Evolutionary conservation across 2,113 vertebrate genomes (phyloP), one percentile per base, ranked within the genome.

Genomic region (Epinephelus moara): DNA sequence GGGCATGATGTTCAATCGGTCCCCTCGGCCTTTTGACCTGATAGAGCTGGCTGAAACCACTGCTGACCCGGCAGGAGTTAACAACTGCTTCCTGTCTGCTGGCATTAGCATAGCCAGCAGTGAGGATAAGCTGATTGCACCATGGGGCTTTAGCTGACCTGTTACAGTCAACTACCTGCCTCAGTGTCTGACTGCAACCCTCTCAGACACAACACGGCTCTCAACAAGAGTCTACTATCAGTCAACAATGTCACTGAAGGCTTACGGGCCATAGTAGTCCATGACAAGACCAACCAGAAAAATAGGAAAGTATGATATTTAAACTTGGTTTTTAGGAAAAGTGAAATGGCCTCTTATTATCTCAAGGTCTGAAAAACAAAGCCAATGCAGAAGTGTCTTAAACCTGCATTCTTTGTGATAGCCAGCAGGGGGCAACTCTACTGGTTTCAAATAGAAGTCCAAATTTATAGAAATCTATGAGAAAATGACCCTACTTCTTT

Each of bases 1-100:
- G 87, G 81, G 77, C 70, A 78, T 3, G 63, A 82, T 80, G 90
- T 70, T 86, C 82, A 78, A 71, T 88, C 84, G 4, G 50, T 69
- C 82, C 89, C 75, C 63, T 72, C 8, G 50, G 79, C 76, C 83
- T 73, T 70, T 56, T 47, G 70, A 61, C 61, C 62, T 40, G 18
- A 80, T 89, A 83, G 90, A 82, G 86, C 57, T 49, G 33, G 90
- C 89, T 37, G 85, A 80, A 87, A 91, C 94, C 88, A 84, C 93
- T 85, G 93, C 91, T 94, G 95, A 96, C 94, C 96, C 73, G 79
- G 91, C 84, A 50, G 75, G 88, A 93, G 90, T 91, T 77, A 86
- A 91, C 94, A 94, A 94, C 93, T 93, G 93, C 87, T 96, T 95
- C 94, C 94, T 96, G 96, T 95, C 95, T 81, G 93, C 87, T 93